A percentile compares a stretch with the other conserved stretches of the same genome.
Conservation (phyloP, 2,797 vertebrate species). For the Rhadinocentrus ornatus region DNA sequence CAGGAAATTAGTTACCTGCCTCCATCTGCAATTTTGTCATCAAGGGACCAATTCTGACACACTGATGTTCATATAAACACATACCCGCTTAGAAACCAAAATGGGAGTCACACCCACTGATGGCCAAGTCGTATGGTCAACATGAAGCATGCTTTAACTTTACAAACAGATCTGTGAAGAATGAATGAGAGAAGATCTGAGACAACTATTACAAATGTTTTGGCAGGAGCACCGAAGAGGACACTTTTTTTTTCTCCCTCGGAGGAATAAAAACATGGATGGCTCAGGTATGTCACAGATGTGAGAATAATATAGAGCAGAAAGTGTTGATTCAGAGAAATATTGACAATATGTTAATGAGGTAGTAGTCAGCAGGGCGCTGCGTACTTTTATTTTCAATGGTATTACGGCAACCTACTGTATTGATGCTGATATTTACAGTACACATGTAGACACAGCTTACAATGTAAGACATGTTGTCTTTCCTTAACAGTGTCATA, state of each 20-base stretch:
- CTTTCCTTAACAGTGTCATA: conserved; percentile 62
- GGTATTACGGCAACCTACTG: conserved; percentile 78
- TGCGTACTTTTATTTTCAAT: conserved; percentile 79
- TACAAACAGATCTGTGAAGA: conserved; percentile 74
- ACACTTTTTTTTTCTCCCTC: conserved; percentile 18
- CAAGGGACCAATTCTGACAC: conserved; percentile 83
- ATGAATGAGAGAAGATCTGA: conserved; percentile 54
- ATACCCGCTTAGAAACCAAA: conserved; percentile 70
- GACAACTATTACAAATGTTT: conserved; percentile 77
- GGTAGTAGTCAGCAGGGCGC: conserved; percentile 82
- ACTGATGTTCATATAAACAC: conserved; percentile 73
- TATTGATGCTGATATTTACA: conserved; percentile 73
- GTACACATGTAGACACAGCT: conserved; percentile 66
- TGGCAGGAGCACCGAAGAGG: conserved; percentile 72
- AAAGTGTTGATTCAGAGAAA: conserved; percentile 60
- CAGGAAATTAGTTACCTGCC: conserved; percentile 74
- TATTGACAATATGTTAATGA: conserved; percentile 76
- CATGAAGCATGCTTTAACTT: conserved; percentile 77
- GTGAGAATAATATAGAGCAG: conserved; percentile 61
- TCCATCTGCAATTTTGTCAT: conserved; percentile 77
- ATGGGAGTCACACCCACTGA: conserved; percentile 59
- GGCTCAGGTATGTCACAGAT: conserved; percentile 71
- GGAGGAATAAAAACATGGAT: conserved; percentile 52
- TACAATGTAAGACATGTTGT: conserved; percentile 71
- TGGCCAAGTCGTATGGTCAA: conserved; percentile 68